Evolutionary conservation across 1,140 invertebrate species (phyloP), one percentile per base, ranked within the genome.

Genomic region (Leptopilina clavipes): DNA sequence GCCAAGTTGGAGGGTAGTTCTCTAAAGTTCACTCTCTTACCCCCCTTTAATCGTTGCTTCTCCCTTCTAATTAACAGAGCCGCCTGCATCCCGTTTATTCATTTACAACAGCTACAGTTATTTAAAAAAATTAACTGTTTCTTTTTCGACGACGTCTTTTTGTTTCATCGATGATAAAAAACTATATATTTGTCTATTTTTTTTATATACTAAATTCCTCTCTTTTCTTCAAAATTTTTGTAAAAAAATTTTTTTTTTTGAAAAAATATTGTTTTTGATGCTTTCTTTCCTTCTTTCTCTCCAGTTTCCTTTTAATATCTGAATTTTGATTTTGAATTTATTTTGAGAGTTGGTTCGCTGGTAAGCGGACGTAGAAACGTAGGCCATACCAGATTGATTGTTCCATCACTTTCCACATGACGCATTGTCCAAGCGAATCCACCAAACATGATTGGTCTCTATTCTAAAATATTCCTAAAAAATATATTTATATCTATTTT

Each of bases 21-120:
- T 87, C 93, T 92, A 90, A 94, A 93, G 88, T 94, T 92, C 87
- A 93, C 93, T 88, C 93, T 92, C 87, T 94, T 92, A 89, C 94
- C 94, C 92, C 94, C 94, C 92, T 93, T 93, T 86, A 93, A 91
- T 91, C 95, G 93, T 91, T 94, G 94, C 92, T 95, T 95, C 92
- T 96, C 96, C 89, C 95, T 93, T 93, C 95, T 94, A 92, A 96
- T 94, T 92, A 96, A 95, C 92, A 96, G 93, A 92, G 95, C 95
- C 91, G 95, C 95, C 93, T 96, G 95, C 95, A 96, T 96, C 91
- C 94, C 94, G 93, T 87, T 88, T 83, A 89, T 87, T 89, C 87
- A 89, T 86, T 89, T 86, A 84, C 78, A 74, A 65, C 59, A 65
- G 12, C 25, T 65, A 65, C 22, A 65, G 22, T 65, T 10, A n/a